Conservation (phyloP, 2,888 invertebrate genomes). For the Euphydryas editha region DNA sequence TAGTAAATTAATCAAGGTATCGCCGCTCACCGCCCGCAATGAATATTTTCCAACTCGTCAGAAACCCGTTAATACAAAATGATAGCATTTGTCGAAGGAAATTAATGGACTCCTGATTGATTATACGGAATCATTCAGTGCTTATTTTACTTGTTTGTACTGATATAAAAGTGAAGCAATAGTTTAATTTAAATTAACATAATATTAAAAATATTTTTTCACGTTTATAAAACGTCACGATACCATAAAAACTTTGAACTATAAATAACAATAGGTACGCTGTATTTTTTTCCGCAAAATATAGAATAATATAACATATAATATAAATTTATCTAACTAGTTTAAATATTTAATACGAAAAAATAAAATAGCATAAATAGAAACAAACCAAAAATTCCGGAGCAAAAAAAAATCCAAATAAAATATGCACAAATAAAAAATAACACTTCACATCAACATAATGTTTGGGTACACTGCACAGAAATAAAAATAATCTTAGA, state of each 20-base stretch:
- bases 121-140: constrained; percentile 40
- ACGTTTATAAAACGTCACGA: not conserved
- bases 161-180: constrained; percentile 22
- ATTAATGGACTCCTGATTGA: constrained; percentile 49
- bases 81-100: constrained; percentile 54
- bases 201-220: not conserved
- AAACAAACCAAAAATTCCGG: constrained; percentile 79
- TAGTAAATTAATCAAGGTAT: constrained; percentile 64
- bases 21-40: constrained; percentile 51
- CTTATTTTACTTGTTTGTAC: constrained; percentile 14
- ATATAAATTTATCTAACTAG: constrained; percentile 25
- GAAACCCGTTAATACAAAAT: constrained; percentile 55
- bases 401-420: constrained; percentile 77
- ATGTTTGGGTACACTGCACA: constrained; percentile 74
- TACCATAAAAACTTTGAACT: not conserved
- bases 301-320: constrained; percentile 24
- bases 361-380: constrained; percentile 54
- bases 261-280: not conserved
- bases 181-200: constrained; percentile 5
- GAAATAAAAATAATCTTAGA: constrained; percentile 66
- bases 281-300: not conserved
- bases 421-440: constrained; percentile 77
- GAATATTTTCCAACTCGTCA: constrained; percentile 54
- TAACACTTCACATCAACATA: constrained; percentile 76
- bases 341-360: constrained; percentile 41